Evolutionary conservation across 2,797 vertebrate genomes (phyloP).

Genomic region (Sebastes hubbsi): DNA sequence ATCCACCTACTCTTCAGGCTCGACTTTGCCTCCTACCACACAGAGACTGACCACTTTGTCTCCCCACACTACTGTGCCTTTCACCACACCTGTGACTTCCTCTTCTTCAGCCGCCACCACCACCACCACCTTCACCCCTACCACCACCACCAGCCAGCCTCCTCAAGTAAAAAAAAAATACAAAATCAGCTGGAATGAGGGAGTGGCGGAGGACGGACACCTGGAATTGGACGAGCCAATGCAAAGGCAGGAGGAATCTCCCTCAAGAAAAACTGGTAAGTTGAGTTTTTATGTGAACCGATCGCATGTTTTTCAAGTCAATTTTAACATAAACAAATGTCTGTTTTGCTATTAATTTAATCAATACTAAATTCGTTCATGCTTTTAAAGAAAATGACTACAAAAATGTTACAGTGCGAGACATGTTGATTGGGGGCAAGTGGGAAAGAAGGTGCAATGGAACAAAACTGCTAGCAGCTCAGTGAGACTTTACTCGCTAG

Average conservation of each 20-base stretch:
- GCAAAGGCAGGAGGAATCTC: conserved; percentile 56
- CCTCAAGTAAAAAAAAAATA: conserved; percentile 60
- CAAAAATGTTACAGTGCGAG: not conserved
- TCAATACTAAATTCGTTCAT: not conserved
- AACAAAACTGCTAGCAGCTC: not conserved
- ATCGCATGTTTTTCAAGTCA: not conserved
- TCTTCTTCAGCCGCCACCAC: conserved; percentile 23
- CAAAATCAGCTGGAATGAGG: conserved; percentile 77
- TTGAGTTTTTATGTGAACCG: not conserved
- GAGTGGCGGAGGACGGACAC: conserved; percentile 17
- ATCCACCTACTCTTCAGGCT: not conserved
- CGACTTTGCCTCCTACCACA: conserved; percentile 32
- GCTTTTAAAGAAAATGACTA: not conserved
- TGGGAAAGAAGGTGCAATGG: not conserved
- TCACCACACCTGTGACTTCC: conserved; percentile 28
- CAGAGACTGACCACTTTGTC: conserved; percentile 22
- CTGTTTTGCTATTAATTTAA: not conserved
- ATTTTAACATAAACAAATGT: not conserved
- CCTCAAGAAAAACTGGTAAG: conserved; percentile 62
- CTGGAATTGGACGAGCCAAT: conserved; percentile 37
- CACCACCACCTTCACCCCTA: not conserved
- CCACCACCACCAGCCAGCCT: not conserved
- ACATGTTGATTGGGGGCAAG: not conserved
- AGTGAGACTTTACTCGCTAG: not conserved
- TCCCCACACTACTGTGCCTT: not conserved